phyloP scores from a whole-genome alignment of 2,113 vertebrate genomes.

The Phalacrocorax brasilianus region DNA sequence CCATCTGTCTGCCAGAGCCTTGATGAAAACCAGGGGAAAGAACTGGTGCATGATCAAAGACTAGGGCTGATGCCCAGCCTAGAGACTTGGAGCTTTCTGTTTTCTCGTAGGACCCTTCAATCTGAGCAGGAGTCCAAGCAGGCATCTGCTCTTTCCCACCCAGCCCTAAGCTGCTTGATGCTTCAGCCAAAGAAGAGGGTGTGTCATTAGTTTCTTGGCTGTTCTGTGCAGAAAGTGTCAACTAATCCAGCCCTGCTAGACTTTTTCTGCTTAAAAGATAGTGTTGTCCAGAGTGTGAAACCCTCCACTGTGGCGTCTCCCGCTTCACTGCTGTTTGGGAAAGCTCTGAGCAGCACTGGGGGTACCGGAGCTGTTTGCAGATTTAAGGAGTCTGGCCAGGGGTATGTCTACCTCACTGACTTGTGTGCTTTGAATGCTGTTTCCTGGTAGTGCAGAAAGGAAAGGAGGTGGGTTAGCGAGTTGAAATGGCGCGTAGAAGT shows the following conservation, averaged over 20 bases:
- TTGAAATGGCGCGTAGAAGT: not conserved
- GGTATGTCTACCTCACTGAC: accelerated
- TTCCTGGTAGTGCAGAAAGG: not conserved
- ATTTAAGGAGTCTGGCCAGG: not conserved
- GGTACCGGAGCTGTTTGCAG: not conserved
- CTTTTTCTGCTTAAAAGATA: not conserved
- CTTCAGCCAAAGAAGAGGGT: not conserved
- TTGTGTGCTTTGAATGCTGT: not conserved
- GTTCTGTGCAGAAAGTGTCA: not conserved
- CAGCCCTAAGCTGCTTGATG: not conserved
- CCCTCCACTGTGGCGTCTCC: not conserved
- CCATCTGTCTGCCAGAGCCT: not conserved
- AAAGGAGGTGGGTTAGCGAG: not conserved
- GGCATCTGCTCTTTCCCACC: accelerated
- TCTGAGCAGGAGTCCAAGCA: not conserved
- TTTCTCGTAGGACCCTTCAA: not conserved
- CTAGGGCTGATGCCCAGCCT: not conserved
- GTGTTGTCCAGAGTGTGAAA: not conserved
- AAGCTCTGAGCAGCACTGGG: not conserved
- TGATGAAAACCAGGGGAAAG: not conserved
- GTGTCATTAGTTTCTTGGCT: not conserved
- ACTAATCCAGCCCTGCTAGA: not conserved
- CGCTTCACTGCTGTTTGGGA: not conserved
- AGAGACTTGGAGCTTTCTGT: not conserved
- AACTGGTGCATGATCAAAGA: not conserved